These are phyloP conservation scores for Diplodus sargus DNA, from an alignment of 2,797 vertebrate genomes.

Conservation along the genomic window DNA sequence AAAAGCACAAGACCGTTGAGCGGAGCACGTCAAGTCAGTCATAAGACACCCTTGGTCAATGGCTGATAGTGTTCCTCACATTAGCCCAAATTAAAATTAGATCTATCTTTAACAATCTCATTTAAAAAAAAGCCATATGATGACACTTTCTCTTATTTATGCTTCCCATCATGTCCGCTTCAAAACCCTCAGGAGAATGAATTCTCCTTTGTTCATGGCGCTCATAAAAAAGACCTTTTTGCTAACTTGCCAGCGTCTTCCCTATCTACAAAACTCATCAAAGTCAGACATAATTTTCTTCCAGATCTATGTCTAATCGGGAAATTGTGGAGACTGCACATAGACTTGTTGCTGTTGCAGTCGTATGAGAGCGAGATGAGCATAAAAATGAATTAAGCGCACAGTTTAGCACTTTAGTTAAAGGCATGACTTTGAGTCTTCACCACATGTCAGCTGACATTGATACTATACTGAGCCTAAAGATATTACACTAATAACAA, in stretches of 20 bases:
- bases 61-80: conserved; percentile 82
- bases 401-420: conserved; percentile 64
- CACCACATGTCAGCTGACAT: conserved; percentile 72
- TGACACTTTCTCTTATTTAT: conserved; percentile 70
- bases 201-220: conserved; percentile 60
- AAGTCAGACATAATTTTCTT: conserved; percentile 49
- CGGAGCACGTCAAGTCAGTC: conserved; percentile 81
- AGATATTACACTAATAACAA: conserved; percentile 62
- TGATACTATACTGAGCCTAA: conserved; percentile 54
- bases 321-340: conserved; percentile 51
- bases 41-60: conserved; percentile 83
- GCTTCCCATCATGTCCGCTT: conserved; percentile 50
- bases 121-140: conserved; percentile 79
- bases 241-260: conserved; percentile 37
- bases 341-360: conserved; percentile 52
- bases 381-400: conserved; percentile 74
- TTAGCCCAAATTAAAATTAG: conserved; percentile 84
- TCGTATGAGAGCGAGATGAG: conserved; percentile 62
- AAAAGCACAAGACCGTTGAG: conserved; percentile 84
- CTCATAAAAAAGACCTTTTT: conserved; percentile 51
- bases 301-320: conserved; percentile 65
- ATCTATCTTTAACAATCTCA: conserved; percentile 82
- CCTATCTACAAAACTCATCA: conserved; percentile 55
- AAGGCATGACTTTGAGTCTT: conserved; percentile 66
- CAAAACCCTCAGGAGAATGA: conserved; percentile 57